A percentile compares a stretch with the other conserved stretches of the same genome.
These are phyloP conservation scores for Triplophysa tibetana DNA, from an alignment of 2,113 vertebrate genomes.

Conservation along the genomic window DNA sequence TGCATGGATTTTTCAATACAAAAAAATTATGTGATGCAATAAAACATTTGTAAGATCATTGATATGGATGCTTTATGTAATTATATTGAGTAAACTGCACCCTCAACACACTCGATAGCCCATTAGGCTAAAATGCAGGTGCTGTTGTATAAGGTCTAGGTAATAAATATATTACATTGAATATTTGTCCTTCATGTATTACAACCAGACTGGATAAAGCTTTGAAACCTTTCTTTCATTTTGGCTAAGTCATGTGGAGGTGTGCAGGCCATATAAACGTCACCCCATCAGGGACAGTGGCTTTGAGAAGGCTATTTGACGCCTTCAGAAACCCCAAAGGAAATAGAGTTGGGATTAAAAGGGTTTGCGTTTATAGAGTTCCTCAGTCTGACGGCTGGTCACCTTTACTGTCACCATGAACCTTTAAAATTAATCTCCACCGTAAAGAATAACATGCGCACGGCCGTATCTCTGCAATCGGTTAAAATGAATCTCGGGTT, in stretches of 20 bases:
- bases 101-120: no score
- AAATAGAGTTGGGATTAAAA: slow-evolving; percentile 56
- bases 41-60: no score
- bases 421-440: slow-evolving; percentile 54
- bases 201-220: slow-evolving; percentile 38
- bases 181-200: slow-evolving; percentile 17
- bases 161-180: background rate
- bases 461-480: slow-evolving; percentile 53
- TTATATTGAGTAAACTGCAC: background rate
- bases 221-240: slow-evolving; percentile 37
- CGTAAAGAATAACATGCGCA: slow-evolving; percentile 56
- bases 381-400: slow-evolving; percentile 55
- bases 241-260: slow-evolving; percentile 42
- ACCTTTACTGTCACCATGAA: slow-evolving; percentile 62
- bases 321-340: slow-evolving; percentile 48
- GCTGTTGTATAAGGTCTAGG: background rate
- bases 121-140: no score
- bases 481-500: slow-evolving; percentile 58
- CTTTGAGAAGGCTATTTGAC: slow-evolving; percentile 50
- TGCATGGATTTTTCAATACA: no score
- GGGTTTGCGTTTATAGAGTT: slow-evolving; percentile 54
- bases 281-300: slow-evolving; percentile 44
- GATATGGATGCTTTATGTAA: no score
- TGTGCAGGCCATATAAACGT: slow-evolving; percentile 47
- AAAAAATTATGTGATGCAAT: no score